Conservation (phyloP, 1,140 invertebrate species). For the Thaumatotibia leucotreta region DNA sequence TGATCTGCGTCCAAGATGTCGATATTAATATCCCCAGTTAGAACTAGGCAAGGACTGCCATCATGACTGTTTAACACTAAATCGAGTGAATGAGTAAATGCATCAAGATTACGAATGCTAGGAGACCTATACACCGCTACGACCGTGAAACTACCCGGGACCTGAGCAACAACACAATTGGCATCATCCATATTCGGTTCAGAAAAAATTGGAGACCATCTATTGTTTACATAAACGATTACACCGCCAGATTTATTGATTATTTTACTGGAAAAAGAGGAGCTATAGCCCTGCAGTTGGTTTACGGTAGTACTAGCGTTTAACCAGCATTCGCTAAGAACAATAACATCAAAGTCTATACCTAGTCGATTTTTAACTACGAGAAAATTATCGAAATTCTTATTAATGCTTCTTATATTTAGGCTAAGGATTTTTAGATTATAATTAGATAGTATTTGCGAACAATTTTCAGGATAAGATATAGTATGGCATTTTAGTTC, state of each 20-base stretch:
- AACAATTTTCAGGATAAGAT: background rate
- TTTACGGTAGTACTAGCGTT: background rate
- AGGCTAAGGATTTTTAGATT: background rate
- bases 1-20: background rate
- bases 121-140: background rate
- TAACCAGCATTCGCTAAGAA: constrained; percentile 8
- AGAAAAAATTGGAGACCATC: background rate
- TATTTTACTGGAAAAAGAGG: background rate
- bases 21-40: too few relatives aligned
- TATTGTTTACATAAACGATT: background rate
- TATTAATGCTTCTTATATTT: constrained; percentile 4
- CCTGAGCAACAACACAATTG: background rate
- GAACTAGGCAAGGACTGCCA: background rate
- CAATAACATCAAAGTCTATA: background rate
- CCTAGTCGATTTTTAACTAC: background rate
- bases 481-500: background rate
- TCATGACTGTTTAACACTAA: background rate
- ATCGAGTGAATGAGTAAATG: background rate
- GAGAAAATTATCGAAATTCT: background rate
- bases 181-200: background rate
- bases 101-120: background rate
- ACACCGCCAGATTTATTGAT: constrained; percentile 5
- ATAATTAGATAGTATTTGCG: background rate
- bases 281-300: background rate
- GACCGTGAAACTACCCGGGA: background rate